Percentiles rank a stretch among this genome's conserved stretches.
phyloP scores from a whole-genome alignment of 2,113 vertebrate genomes.

The Alosa alosa region DNA sequence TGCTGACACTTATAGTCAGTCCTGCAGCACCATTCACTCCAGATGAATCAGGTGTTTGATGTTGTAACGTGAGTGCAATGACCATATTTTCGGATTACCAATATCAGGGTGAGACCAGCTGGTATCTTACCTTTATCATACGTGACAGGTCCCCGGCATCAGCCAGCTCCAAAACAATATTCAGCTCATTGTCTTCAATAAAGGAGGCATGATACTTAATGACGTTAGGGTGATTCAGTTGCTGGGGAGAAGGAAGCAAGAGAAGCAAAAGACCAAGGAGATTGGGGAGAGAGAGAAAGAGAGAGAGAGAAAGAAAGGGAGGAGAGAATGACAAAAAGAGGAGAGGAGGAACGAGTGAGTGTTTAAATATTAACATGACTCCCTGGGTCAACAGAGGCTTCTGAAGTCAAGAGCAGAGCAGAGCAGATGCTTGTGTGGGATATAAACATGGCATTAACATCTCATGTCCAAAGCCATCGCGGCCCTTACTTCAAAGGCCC shows the following conservation, averaged over 20 bases:
- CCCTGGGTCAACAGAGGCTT: conserved; percentile 27
- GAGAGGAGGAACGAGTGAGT: neutral
- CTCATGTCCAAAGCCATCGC: neutral
- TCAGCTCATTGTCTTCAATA: conserved; percentile 97
- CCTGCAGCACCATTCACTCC: no score
- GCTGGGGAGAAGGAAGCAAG: conserved; percentile 69
- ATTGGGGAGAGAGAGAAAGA: neutral
- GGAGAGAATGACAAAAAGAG: neutral
- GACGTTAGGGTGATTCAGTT: conserved; percentile 98
- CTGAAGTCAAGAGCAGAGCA: conserved; percentile 27
- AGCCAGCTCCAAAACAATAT: conserved; percentile 96
- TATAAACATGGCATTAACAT: conserved; percentile 22
- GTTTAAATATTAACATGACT: conserved; percentile 45
- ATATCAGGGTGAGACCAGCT: neutral
- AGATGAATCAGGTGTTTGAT: no score
- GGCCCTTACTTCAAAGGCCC: conserved; percentile 10
- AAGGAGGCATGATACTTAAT: conserved; percentile 99
- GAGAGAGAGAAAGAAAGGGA: neutral
- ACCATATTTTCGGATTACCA: neutral
- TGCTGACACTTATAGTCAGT: no score
- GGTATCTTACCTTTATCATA: conserved; percentile 91
- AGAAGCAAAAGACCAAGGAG: neutral
- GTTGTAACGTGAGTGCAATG: neutral
- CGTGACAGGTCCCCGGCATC: conserved; percentile 96
- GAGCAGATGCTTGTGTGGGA: conserved; percentile 26